phyloP scores from a whole-genome alignment of 2,113 vertebrate genomes.

The Mixornis gularis region DNA sequence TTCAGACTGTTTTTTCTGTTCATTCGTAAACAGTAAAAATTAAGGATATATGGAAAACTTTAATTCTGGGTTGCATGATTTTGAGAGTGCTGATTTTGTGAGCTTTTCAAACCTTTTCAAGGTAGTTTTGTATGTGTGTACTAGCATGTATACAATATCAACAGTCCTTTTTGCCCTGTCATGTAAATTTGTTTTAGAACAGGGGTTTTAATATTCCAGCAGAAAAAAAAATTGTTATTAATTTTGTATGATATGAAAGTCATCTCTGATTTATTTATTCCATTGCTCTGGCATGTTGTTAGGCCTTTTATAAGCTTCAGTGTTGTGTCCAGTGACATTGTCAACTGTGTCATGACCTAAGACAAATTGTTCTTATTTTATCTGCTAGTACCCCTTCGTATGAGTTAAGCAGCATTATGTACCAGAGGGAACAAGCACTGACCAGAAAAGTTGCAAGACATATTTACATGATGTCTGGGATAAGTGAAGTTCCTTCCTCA shows the following conservation, averaged over 20 bases:
- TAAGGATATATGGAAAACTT: not conserved
- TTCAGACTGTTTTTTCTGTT: too few relatives aligned
- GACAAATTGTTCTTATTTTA: conserved; percentile 13
- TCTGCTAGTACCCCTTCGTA: not conserved
- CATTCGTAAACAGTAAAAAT: not conserved
- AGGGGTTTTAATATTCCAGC: not conserved
- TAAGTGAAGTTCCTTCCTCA: not conserved
- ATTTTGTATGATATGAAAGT: conserved; percentile 29
- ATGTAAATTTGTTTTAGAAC: not conserved
- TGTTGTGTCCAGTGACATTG: not conserved
- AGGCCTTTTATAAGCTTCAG: not conserved
- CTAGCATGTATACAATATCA: not conserved
- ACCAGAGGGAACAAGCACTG: not conserved
- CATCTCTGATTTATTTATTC: conserved; percentile 12
- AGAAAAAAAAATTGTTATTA: not conserved
- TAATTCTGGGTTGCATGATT: not conserved
- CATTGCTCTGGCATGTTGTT: not conserved
- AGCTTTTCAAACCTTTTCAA: not conserved
- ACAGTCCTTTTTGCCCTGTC: not conserved
- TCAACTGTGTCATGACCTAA: not conserved
- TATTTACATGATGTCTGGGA: not conserved
- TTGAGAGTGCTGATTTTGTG: not conserved
- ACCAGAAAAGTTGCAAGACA: not conserved
- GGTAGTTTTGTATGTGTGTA: not conserved
- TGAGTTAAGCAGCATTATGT: not conserved